A percentile compares a stretch with the other conserved stretches of the same genome.
Conservation (phyloP, 1,140 invertebrate species). For the Coenobita brevimanus region DNA sequence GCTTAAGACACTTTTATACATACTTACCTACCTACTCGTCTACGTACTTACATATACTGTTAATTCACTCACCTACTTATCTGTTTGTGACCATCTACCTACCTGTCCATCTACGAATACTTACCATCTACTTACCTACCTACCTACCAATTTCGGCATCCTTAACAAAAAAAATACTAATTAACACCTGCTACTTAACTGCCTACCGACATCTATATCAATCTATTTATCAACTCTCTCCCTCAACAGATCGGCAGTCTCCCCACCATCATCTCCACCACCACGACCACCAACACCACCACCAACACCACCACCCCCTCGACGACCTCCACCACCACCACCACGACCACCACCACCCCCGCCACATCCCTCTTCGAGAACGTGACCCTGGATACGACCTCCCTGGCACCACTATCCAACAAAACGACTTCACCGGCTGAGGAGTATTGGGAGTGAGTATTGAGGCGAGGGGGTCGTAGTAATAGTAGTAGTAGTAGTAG, state of each 20-base stretch:
- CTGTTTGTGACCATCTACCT: too few species aligned
- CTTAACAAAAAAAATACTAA: too few species aligned
- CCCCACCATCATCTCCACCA: neutral
- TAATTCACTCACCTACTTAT: too few species aligned
- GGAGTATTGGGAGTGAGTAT: constrained; percentile 62
- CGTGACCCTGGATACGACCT: neutral
- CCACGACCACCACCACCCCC: neutral
- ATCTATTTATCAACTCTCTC: too few species aligned
- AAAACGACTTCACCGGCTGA: constrained; percentile 64
- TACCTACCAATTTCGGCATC: neutral
- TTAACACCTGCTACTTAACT: too few species aligned
- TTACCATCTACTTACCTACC: constrained; percentile 7
- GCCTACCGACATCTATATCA: too few species aligned
- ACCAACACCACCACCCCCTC: neutral
- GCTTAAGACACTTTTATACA: neutral
- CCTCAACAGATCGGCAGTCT: neutral
- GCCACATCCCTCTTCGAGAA: constrained; percentile 2
- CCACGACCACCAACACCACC: neutral
- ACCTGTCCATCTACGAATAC: too few species aligned
- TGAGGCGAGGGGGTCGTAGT: neutral
- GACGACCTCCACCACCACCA: neutral
- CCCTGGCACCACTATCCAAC: neutral
- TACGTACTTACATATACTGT: too few species aligned
- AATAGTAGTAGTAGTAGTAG: too few species aligned
- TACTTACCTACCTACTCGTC: neutral